Evolutionary conservation across 2,888 invertebrate species (phyloP).

Genomic region (Therioaphis trifolii): DNA sequence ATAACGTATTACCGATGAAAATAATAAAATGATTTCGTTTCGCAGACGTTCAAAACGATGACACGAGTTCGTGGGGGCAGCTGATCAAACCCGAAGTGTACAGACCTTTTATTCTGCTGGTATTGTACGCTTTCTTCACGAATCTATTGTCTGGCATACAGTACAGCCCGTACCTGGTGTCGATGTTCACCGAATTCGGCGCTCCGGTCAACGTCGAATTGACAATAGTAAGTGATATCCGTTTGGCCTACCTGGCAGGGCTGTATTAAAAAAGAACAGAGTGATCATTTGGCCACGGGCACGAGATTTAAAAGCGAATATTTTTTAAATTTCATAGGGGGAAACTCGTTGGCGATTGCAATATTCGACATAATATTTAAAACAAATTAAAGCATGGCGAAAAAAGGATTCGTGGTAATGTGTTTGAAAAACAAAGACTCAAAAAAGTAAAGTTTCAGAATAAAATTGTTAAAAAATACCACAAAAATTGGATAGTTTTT

Average conservation of each 20-base stretch:
- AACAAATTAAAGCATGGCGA: no score
- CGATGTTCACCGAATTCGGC: slow-evolving; percentile 38
- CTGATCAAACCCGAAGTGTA: slow-evolving; percentile 37
- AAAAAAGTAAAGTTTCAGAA: no score
- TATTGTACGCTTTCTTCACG: slow-evolving; percentile 27
- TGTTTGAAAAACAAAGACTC: no score
- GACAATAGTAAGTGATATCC: slow-evolving; percentile 45
- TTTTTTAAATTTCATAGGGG: no score
- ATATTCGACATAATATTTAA: neutral
- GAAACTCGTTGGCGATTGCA: neutral
- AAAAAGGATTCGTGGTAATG: no score
- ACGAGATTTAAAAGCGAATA: no score
- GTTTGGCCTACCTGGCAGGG: no score
- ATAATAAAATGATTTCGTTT: neutral
- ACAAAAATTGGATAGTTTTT: no score
- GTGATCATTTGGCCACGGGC: no score
- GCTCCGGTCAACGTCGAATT: slow-evolving; percentile 47
- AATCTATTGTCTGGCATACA: slow-evolving; percentile 38
- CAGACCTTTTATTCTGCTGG: slow-evolving; percentile 32
- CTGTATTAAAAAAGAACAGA: no score
- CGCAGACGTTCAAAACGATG: neutral
- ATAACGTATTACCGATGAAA: neutral
- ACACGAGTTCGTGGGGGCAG: slow-evolving; percentile 40
- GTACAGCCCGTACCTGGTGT: slow-evolving; percentile 27
- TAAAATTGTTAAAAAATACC: no score